Conservation (phyloP, 1,140 invertebrate species). For the Megalonaias nervosa region DNA sequence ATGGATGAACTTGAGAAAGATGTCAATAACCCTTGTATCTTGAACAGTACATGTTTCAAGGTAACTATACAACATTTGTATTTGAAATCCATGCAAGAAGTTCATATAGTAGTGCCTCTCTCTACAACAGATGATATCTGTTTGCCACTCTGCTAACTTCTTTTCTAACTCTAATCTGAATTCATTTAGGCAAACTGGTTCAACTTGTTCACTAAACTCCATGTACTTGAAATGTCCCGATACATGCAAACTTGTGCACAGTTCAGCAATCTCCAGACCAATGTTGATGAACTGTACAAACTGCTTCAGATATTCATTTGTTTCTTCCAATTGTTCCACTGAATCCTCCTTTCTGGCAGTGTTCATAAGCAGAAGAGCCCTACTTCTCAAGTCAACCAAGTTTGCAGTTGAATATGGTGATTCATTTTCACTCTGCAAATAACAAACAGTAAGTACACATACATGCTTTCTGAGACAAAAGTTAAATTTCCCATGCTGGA, state of each 20-base stretch:
- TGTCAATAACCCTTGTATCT: neutral
- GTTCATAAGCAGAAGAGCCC: conserved; percentile 43
- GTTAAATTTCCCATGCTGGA: neutral
- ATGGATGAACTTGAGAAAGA: conserved; percentile 17
- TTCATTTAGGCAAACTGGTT: neutral
- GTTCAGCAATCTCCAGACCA: conserved; percentile 10
- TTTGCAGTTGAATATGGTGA: neutral
- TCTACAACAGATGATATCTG: neutral
- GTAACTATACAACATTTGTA: conserved; percentile 20
- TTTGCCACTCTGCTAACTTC: neutral
- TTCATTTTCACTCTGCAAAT: conserved; percentile 7
- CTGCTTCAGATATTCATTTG: conserved; percentile 12
- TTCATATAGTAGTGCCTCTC: conserved; percentile 28
- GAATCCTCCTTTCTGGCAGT: conserved; percentile 30
- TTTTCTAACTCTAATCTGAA: neutral
- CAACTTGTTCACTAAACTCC: neutral
- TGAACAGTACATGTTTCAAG: neutral
- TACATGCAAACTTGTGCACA: conserved; percentile 5
- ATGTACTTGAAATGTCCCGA: conserved; percentile 25
- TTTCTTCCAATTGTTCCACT: neutral
- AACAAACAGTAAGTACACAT: conserved; percentile 19
- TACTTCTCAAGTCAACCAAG: conserved; percentile 35
- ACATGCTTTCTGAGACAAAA: conserved; percentile 6
- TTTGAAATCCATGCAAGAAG: conserved; percentile 9
- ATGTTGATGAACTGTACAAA: conserved; percentile 22